Evolutionary conservation across 92 coral and sea anemone genomes (phyloP).

Genomic region (Palythoa caribaeorum): DNA sequence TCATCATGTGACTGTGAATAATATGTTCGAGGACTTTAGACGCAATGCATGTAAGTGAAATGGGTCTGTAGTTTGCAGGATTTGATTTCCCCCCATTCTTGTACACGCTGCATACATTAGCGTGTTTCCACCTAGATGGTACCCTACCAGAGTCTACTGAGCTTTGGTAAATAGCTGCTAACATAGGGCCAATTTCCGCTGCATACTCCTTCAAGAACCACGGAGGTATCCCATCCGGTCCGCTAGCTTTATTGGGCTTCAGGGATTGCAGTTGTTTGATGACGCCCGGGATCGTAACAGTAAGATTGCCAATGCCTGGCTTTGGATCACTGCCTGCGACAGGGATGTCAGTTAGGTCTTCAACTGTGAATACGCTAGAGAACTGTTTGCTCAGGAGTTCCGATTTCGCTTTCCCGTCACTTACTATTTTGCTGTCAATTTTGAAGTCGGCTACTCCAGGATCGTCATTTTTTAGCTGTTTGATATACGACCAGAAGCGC

Average conservation of each 20-base stretch:
- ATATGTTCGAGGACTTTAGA: conserved; percentile 62
- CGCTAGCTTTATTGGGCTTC: conserved; percentile 49
- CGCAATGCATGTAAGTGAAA: conserved; percentile 54
- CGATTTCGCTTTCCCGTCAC: conserved; percentile 25
- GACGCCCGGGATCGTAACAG: conserved; percentile 54
- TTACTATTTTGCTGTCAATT: conserved; percentile 41
- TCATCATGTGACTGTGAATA: conserved; percentile 68
- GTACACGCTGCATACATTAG: conserved; percentile 55
- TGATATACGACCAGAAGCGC: conserved; percentile 44
- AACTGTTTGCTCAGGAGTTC: conserved; percentile 59
- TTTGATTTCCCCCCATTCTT: conserved; percentile 67
- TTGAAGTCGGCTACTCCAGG: conserved; percentile 59
- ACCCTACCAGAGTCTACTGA: conserved; percentile 49
- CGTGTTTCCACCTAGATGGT: conserved; percentile 64
- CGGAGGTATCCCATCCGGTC: conserved; percentile 39
- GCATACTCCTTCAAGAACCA: conserved; percentile 57
- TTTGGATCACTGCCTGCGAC: conserved; percentile 45
- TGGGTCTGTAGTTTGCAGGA: conserved; percentile 59
- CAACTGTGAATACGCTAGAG: conserved; percentile 49
- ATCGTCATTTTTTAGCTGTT: conserved; percentile 48
- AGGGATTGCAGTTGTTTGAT: conserved; percentile 49
- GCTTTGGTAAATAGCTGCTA: conserved; percentile 56
- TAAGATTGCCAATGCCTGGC: conserved; percentile 54
- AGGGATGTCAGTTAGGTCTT: conserved; percentile 55
- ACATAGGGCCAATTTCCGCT: conserved; percentile 48